Conservation (phyloP, 2,797 vertebrate species). For the Mastacembelus armatus region DNA sequence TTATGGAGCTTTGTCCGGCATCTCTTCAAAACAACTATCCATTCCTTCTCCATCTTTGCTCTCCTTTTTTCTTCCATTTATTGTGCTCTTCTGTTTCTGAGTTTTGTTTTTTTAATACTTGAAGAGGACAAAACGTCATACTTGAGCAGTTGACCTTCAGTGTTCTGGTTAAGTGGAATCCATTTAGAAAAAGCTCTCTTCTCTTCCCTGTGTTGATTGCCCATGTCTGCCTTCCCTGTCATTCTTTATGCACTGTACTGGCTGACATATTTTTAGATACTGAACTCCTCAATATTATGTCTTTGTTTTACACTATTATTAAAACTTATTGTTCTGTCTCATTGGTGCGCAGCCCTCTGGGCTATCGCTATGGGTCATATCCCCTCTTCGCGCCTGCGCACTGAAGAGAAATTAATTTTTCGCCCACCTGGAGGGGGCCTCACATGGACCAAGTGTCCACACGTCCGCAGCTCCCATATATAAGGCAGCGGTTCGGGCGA, state of each 20-base stretch:
- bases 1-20: slow-evolving; percentile 28
- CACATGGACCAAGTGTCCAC: no score
- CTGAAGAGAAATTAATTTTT: no score
- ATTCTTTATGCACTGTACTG: slow-evolving; percentile 40
- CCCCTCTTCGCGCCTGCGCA: no score
- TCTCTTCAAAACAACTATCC: slow-evolving; percentile 43
- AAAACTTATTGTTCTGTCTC: slow-evolving; percentile 39
- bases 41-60: slow-evolving; percentile 14
- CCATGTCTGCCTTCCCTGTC: slow-evolving; percentile 28
- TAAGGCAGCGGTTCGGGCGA: no score
- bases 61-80: slow-evolving; percentile 4
- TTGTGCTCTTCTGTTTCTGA: not conserved
- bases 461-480: no score
- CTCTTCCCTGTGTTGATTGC: slow-evolving; percentile 39
- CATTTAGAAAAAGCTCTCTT: slow-evolving; percentile 32
- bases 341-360: no score
- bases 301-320: slow-evolving; percentile 45
- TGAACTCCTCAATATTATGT: slow-evolving; percentile 30
- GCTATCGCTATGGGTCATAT: no score
- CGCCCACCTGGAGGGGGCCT: no score
- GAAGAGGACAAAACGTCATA: slow-evolving; percentile 26
- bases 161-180: slow-evolving; percentile 48
- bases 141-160: slow-evolving; percentile 41
- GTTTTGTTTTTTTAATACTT: not conserved
- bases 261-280: slow-evolving; percentile 50